Percentiles rank a stretch among this genome's conserved stretches.
phyloP scores from a whole-genome alignment of 2,888 invertebrate species.

The Lithosia quadra region DNA sequence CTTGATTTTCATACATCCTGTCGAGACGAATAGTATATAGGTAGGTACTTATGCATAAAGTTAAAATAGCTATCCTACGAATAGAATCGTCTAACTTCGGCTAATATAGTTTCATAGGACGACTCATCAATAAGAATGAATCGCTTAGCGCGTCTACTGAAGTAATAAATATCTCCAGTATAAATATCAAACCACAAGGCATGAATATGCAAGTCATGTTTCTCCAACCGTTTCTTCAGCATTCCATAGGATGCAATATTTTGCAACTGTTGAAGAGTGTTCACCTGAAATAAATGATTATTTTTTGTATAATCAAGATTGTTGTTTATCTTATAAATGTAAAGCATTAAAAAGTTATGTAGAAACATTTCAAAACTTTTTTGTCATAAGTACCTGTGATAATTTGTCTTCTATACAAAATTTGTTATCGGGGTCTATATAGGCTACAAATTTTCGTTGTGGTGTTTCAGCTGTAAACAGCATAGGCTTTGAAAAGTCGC shows the following conservation, averaged over 20 bases:
- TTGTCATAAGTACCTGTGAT: constrained; percentile 97
- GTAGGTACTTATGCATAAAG: not conserved
- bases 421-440: constrained; percentile 96
- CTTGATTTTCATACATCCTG: not conserved
- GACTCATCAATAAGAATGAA: constrained; percentile 96
- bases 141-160: constrained; percentile 94
- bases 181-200: constrained; percentile 99
- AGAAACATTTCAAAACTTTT: too few species aligned
- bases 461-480: constrained; percentile 95
- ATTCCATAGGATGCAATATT: constrained; percentile 97
- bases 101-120: constrained; percentile 90
- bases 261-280: constrained; percentile 96
- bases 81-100: constrained; percentile 93
- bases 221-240: constrained; percentile 92
- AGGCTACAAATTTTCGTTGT: constrained; percentile 95
- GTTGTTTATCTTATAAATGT: too few species aligned
- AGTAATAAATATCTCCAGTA: constrained; percentile 98
- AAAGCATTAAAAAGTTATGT: too few species aligned
- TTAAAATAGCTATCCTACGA: constrained; percentile 80
- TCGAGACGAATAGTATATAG: not conserved
- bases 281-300: constrained; percentile 87
- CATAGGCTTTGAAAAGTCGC: constrained; percentile 90
- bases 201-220: constrained; percentile 94
- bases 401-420: constrained; percentile 96
- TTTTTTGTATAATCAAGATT: not conserved